A percentile compares a stretch with the other conserved stretches of the same genome.
Evolutionary conservation across 2,888 invertebrate species (phyloP).

Genomic region (Cephus rjabovi): DNA sequence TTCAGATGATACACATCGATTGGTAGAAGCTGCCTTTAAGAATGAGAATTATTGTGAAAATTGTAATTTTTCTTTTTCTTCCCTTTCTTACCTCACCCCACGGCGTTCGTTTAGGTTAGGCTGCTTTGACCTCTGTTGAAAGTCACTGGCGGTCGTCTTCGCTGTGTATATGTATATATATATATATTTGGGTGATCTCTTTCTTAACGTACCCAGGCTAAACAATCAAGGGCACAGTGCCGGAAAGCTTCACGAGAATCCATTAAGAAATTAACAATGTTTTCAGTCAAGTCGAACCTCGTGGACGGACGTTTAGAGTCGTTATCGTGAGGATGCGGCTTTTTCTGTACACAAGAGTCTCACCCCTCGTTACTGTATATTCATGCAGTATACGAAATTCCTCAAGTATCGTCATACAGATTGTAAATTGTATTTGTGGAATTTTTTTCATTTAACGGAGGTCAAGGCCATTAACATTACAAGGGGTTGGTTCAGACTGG

Average conservation of each 20-base stretch:
- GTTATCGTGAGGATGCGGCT: background rate
- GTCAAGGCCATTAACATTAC: background rate
- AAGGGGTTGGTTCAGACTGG: background rate
- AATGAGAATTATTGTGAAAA: background rate
- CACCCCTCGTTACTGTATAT: background rate
- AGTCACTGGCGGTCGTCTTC: background rate
- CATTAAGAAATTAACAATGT: background rate
- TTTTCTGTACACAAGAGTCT: background rate
- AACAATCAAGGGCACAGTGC: background rate
- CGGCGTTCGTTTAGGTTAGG: background rate
- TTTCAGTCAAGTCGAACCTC: background rate
- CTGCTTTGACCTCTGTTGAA: background rate
- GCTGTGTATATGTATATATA: background rate
- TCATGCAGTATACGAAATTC: background rate
- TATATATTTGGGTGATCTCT: background rate
- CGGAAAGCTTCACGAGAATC: background rate
- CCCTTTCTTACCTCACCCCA: background rate
- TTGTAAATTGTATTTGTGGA: background rate
- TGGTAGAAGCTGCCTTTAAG: background rate
- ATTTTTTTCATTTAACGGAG: background rate
- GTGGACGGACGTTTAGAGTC: background rate
- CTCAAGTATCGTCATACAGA: background rate
- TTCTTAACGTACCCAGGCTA: background rate
- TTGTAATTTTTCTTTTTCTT: background rate
- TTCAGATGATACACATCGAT: background rate